Evolutionary conservation across 2,888 invertebrate genomes (phyloP), one percentile per base, ranked within the genome.

Genomic region (Flexamia atlantica): DNA sequence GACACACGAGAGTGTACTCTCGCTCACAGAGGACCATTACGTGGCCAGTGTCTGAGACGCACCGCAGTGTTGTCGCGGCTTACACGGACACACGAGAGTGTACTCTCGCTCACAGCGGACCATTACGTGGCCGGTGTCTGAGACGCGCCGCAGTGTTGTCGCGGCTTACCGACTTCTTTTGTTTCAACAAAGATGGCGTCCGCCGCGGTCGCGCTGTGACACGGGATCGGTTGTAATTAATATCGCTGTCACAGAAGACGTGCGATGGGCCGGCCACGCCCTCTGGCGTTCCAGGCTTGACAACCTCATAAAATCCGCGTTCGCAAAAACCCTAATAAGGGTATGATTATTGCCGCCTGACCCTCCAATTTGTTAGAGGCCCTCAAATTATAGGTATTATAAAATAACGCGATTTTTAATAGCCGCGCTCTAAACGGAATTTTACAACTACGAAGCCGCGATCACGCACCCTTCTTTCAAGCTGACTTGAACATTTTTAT

Each of bases 271-370:
- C 57, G 14, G 7, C 28, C 36, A 20, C n/a, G 5, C 53, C 53
- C 0, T 46, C 46, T 0, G 1, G 28, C n/a, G 3, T 40, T 28
- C 32, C 17, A 30, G 17, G 20, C 72, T 30, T 74, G 70, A 72
- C 82, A 57, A 53, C 82, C 82, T 53, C 83, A 83, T 83, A 53
- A 83, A 83, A 83, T 83, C 72, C 74, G 74, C 83, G 74, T 74
- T 53, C 72, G 79, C 79, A 79, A 79, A 79, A 79, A 79, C 79
- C 79, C 57, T 53, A 57, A 79, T 79, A 79, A 79, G 79, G 79
- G 50, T 79, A 79, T 79, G 79, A 79, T 79, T 79, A 79, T 79
- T 79, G 57, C 79, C 79, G 79, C 53, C 72, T 30, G 79, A 57
- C 53, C 79, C 57, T 57, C 79, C 79, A 79, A 79, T 79, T 79